phyloP scores from a whole-genome alignment of 2,797 vertebrate species.

The Echeneis naucrates region DNA sequence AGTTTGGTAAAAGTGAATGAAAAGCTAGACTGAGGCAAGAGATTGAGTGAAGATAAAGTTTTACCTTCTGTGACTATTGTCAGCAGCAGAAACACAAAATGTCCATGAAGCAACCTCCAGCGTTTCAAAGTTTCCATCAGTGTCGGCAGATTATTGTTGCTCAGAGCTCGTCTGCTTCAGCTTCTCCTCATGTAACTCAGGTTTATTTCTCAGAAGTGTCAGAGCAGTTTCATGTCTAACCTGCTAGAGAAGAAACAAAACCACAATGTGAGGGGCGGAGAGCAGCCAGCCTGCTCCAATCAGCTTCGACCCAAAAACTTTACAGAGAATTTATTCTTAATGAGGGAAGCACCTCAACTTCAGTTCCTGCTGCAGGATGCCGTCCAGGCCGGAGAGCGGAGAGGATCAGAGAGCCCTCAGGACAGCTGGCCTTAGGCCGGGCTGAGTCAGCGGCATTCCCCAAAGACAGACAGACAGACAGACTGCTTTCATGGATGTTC shows the following conservation, averaged over 20 bases:
- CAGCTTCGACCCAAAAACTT: too few species aligned
- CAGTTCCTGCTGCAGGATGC: too few species aligned
- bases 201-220: constrained; percentile 72
- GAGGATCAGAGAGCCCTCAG: too few species aligned
- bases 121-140: constrained; percentile 58
- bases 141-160: constrained; percentile 7
- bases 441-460: too few species aligned
- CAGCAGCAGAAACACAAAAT: constrained; percentile 47
- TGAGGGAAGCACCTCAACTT: too few species aligned
- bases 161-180: constrained; percentile 30
- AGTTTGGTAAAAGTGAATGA: not conserved
- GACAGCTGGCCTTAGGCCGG: too few species aligned
- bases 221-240: constrained; percentile 52
- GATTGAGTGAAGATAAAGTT: not conserved
- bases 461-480: too few species aligned
- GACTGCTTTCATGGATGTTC: too few species aligned
- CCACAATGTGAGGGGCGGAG: constrained; percentile 59
- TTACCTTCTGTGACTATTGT: constrained; percentile 59
- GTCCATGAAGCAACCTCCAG: constrained; percentile 34
- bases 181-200: constrained; percentile 59
- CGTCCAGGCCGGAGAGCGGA: too few species aligned
- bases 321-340: too few species aligned
- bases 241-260: constrained; percentile 57
- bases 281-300: constrained; percentile 39
- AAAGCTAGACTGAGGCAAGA: not conserved